These are phyloP conservation scores for Callinectes sapidus DNA, from an alignment of 2,888 invertebrate genomes.

Conservation along the genomic window DNA sequence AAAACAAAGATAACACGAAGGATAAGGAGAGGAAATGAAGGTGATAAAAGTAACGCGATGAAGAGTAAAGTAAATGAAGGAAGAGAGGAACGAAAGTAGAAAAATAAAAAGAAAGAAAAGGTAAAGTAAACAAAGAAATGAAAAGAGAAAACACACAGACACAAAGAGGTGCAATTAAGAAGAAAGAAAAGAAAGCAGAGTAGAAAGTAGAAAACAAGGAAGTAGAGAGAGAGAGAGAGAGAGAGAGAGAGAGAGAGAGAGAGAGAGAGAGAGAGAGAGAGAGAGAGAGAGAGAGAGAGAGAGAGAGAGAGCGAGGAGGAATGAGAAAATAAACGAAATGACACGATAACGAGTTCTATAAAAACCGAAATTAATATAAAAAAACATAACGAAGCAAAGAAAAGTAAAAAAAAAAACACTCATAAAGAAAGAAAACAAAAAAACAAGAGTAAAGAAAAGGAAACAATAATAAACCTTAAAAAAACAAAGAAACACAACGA, in stretches of 20 bases:
- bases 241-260: slow-evolving; percentile 13
- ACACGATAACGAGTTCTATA: neutral
- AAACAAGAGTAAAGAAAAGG: neutral
- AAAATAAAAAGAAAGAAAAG: neutral
- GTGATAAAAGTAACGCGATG: neutral
- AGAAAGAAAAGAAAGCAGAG: neutral
- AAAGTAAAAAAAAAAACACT: neutral
- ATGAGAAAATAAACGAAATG: neutral
- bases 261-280: slow-evolving; percentile 8
- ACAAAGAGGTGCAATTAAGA: neutral
- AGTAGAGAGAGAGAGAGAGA: neutral
- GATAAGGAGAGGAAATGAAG: neutral
- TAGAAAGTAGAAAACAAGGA: neutral
- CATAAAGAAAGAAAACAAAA: neutral
- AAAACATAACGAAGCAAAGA: neutral
- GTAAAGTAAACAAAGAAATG: neutral
- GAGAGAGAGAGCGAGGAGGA: neutral
- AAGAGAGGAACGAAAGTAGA: neutral
- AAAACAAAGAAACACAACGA: neutral
- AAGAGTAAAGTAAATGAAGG: neutral
- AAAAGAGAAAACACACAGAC: neutral
- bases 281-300: slow-evolving; percentile 2
- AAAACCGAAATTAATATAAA: neutral
- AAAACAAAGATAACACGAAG: neutral
- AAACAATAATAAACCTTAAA: neutral